Percentiles rank a stretch among this genome's conserved stretches.
Evolutionary conservation across 64 coral and sea anemone genomes (phyloP).

Genomic region (Trachythela sp.): DNA sequence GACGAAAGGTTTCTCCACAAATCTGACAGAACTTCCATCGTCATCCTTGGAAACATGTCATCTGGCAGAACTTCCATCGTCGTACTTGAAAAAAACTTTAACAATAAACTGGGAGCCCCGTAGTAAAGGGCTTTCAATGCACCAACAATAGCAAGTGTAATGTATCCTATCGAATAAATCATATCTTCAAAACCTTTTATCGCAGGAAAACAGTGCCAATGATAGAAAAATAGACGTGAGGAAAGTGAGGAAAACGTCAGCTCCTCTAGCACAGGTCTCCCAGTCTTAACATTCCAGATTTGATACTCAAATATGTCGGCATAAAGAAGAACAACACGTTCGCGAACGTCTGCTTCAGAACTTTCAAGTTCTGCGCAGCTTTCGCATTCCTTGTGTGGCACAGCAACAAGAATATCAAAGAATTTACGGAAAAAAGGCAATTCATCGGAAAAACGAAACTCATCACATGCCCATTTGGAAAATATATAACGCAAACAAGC

Average conservation of each 20-base stretch:
- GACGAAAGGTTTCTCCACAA: no score
- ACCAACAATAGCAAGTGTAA: neutral
- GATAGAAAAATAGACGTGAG: neutral
- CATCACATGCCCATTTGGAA: no score
- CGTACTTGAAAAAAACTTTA: no score
- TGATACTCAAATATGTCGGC: slow-evolving; percentile 15
- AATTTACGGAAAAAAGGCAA: no score
- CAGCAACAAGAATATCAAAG: no score
- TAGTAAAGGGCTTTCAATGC: neutral
- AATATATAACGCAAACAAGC: neutral
- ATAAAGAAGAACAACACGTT: neutral
- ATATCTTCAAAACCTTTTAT: neutral
- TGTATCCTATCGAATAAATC: neutral
- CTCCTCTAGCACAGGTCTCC: slow-evolving; percentile 11
- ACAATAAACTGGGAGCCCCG: no score
- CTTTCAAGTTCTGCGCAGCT: neutral
- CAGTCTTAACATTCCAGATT: slow-evolving; percentile 29
- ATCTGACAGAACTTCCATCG: no score
- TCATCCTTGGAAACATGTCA: no score
- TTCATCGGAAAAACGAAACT: no score
- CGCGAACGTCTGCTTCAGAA: neutral
- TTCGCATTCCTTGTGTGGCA: no score
- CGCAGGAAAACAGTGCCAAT: neutral
- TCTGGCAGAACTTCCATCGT: no score
- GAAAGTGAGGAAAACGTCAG: neutral